Conservation (phyloP, 2,888 invertebrate species). For the Microplitis manilae region DNA sequence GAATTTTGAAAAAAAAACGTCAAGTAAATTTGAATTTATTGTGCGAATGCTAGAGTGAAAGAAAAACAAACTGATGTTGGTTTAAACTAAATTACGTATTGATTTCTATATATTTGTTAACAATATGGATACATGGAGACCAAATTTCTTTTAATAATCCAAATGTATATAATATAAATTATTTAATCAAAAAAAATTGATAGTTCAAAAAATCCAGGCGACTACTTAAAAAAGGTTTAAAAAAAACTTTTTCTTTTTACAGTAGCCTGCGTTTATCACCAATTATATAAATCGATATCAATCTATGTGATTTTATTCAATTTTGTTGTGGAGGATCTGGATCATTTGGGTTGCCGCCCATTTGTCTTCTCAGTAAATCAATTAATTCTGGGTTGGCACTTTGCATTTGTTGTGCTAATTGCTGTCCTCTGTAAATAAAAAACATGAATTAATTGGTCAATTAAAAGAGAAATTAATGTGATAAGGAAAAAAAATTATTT, state of each 20-base stretch:
- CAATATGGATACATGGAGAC: slow-evolving; percentile 14
- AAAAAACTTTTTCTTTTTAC: slow-evolving; percentile 16
- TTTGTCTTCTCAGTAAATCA: slow-evolving; percentile 80
- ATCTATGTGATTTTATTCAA: slow-evolving; percentile 49
- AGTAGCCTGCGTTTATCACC: not conserved
- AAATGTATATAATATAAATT: slow-evolving; percentile 8
- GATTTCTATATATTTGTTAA: slow-evolving; percentile 21
- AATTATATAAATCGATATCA: slow-evolving; percentile 23
- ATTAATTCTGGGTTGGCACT: slow-evolving; percentile 87
- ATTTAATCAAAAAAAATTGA: slow-evolving; percentile 8
- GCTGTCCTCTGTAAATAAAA: slow-evolving; percentile 79
- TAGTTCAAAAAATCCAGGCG: not conserved
- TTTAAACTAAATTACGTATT: not conserved
- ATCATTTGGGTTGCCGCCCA: slow-evolving; percentile 68
- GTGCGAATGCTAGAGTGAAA: too few relatives aligned
- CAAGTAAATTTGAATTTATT: too few relatives aligned
- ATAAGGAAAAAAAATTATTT: slow-evolving; percentile 49
- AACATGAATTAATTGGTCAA: not conserved
- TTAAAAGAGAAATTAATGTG: not conserved
- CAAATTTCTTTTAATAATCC: not conserved
- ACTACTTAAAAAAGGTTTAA: slow-evolving; percentile 5
- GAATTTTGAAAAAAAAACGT: too few relatives aligned
- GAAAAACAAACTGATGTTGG: too few relatives aligned
- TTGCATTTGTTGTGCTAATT: slow-evolving; percentile 87
- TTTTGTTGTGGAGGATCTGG: slow-evolving; percentile 64